Evolutionary conservation across 2,113 vertebrate species (phyloP).

Genomic region (Clarias magur): DNA sequence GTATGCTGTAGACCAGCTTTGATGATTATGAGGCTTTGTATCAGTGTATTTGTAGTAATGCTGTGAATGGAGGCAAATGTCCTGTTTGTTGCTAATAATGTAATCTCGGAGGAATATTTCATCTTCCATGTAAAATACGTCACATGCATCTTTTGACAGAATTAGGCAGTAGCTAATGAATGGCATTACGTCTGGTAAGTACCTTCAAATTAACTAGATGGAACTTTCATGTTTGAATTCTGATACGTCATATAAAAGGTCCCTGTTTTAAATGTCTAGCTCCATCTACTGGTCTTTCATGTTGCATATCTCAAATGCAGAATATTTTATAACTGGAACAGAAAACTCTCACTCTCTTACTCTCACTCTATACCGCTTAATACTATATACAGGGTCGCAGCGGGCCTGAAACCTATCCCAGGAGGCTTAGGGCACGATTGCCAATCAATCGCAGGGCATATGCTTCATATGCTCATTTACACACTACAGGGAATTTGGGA

Average conservation of each 20-base stretch:
- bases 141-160: conserved; percentile 13
- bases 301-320: neutral
- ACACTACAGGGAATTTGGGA: too few species aligned
- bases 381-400: too few species aligned
- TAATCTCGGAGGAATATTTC: neutral
- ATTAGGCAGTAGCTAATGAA: neutral
- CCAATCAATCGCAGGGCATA: too few species aligned
- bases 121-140: neutral
- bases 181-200: neutral
- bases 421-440: too few species aligned
- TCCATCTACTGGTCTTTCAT: conserved; percentile 37
- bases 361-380: too few species aligned
- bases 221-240: neutral
- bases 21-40: neutral
- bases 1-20: neutral
- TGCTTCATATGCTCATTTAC: too few species aligned
- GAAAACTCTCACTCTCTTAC: too few species aligned
- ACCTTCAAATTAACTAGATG: too few species aligned
- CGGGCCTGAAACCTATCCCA: too few species aligned
- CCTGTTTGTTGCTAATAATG: neutral
- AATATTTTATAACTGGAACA: neutral
- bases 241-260: neutral
- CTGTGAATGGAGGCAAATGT: neutral
- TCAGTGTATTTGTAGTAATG: conserved; percentile 6
- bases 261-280: conserved; percentile 32